Conservation (phyloP, 2,797 vertebrate species). For the Tauraco hartlaubi region DNA sequence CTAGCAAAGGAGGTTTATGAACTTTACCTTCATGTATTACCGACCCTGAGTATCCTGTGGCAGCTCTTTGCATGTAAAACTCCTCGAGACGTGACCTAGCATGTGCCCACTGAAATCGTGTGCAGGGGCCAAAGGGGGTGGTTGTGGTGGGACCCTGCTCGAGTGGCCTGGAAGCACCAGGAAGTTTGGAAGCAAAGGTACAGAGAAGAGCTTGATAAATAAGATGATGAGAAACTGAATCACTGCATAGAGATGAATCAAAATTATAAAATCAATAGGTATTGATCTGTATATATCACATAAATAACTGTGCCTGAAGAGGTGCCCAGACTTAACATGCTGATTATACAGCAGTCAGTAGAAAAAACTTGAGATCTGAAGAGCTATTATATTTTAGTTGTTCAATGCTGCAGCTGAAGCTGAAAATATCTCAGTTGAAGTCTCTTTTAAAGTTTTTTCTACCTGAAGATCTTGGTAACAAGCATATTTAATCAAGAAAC, state of each 20-base stretch:
- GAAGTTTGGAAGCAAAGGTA: neutral
- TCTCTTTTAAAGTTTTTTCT: conserved; percentile 18
- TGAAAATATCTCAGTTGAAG: conserved; percentile 13
- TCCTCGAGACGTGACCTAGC: rapidly evolving
- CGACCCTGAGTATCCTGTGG: neutral
- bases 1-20: neutral
- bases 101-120: neutral
- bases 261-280: conserved; percentile 77
- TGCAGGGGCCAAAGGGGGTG: neutral
- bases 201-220: conserved; percentile 54
- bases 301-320: conserved; percentile 68
- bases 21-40: neutral
- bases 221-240: conserved; percentile 43
- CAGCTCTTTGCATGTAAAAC: neutral
- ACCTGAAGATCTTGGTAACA: conserved; percentile 39
- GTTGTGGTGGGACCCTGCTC: neutral
- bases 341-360: conserved; percentile 52
- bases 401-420: neutral
- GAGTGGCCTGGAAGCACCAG: neutral
- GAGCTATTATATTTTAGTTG: neutral
- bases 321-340: conserved; percentile 59
- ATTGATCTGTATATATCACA: conserved; percentile 74
- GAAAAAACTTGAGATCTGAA: conserved; percentile 45
- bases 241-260: conserved; percentile 61
- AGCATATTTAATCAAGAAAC: conserved; percentile 56